Conservation (phyloP, 2,113 vertebrate species). For the Rhagologus leucostigma region DNA sequence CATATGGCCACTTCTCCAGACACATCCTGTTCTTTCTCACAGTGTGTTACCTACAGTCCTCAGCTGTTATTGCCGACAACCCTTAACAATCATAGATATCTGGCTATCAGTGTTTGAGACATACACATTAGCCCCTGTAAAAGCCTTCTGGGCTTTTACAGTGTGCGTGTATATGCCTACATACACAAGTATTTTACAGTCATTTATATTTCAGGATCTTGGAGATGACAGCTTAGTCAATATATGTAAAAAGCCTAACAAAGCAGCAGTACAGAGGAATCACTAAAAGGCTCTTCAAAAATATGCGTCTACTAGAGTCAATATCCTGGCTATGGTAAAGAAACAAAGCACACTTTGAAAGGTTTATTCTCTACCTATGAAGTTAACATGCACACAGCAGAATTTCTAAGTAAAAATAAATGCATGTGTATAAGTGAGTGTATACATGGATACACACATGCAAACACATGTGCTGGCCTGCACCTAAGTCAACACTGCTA, state of each 20-base stretch:
- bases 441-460: not conserved
- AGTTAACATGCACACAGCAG: not conserved
- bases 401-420: not conserved
- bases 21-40: not conserved
- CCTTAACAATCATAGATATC: not conserved
- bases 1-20: not conserved
- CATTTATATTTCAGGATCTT: not conserved
- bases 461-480: not conserved
- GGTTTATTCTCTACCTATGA: not conserved
- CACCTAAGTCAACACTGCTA: not conserved
- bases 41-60: not conserved
- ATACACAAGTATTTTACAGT: not conserved
- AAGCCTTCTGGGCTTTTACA: not conserved
- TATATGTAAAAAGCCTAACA: not conserved
- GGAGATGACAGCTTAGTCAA: not conserved
- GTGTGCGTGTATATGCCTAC: not conserved
- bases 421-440: not conserved
- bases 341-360: not conserved
- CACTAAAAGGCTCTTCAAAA: not conserved
- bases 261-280: not conserved
- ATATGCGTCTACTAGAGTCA: not conserved
- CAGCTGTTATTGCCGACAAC: not conserved
- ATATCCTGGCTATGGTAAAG: not conserved
- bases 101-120: not conserved
- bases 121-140: not conserved